These are phyloP conservation scores for Oconnorella tubifera DNA, from an alignment of 2,888 invertebrate species.

Conservation along the genomic window DNA sequence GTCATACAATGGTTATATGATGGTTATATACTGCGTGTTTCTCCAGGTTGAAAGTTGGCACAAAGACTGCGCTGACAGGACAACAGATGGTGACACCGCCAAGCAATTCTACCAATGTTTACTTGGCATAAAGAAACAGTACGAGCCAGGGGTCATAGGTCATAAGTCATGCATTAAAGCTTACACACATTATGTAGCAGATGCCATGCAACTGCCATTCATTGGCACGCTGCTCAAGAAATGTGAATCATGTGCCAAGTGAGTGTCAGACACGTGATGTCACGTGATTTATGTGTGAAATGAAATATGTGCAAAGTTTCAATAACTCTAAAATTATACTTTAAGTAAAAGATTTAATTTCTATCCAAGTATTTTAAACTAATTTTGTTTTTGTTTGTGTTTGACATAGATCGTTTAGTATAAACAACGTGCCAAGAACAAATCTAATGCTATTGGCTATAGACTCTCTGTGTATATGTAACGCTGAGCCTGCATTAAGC, in stretches of 20 bases:
- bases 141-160: slow-evolving; percentile 28
- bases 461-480: slow-evolving; percentile 32
- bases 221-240: slow-evolving; percentile 14
- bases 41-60: slow-evolving; percentile 24
- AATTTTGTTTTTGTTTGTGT: neutral
- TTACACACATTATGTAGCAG: slow-evolving; percentile 22
- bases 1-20: too few species aligned
- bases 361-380: too few species aligned
- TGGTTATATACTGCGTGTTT: too few species aligned
- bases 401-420: slow-evolving; percentile 30
- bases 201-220: slow-evolving; percentile 22
- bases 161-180: slow-evolving; percentile 28
- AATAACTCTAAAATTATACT: too few species aligned
- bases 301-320: too few species aligned
- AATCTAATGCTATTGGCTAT: slow-evolving; percentile 35
- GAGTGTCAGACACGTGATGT: too few species aligned
- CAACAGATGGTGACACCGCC: slow-evolving; percentile 13
- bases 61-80: slow-evolving; percentile 20
- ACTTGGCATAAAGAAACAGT: slow-evolving; percentile 21
- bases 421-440: slow-evolving; percentile 29
- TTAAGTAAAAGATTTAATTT: too few species aligned
- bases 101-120: slow-evolving; percentile 16
- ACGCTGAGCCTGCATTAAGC: slow-evolving; percentile 17
- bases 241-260: slow-evolving; percentile 28
- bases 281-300: too few species aligned